Base-by-base conservation (phyloP, 2,888 invertebrate genomes). In the Callinectes sapidus region DNA sequence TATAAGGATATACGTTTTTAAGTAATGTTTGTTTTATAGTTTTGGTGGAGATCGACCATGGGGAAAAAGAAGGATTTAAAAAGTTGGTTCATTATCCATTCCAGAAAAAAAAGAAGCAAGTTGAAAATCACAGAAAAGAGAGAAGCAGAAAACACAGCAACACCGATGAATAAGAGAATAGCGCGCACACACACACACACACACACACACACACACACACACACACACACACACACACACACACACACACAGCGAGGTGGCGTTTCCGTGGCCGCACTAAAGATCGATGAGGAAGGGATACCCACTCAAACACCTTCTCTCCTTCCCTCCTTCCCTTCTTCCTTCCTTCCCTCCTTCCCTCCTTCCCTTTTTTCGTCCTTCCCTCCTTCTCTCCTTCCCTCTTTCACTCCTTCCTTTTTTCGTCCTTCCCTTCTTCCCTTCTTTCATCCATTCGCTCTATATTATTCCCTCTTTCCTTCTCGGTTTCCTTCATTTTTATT, bases 201-300 rank as follows among this genome's bases (percentile, higher is more conserved):
- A 71, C 71, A 71, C 71, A 71, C 71, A 71, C 71, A 71, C 71
- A 71, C 71, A 71, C 71, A 71, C 71, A 71, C 71, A 71, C 71
- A 71, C 71, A 71, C 71, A 71, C 71, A 71, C 71, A 71, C 71
- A 71, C 71, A 71, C 71, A 71, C 71, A 71, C 71, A 71, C 71
- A 71, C 71, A 71, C 71, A 71, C 71, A 71, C 71, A 23, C 5
- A 23, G 23, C 1, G 61, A 61, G 61, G 6, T 61, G 61, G 61
- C 61, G 61, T 61, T 61, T 61, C 61, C 61, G 61, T 61, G 61
- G n/a, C 32, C 42, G n/a, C 28, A 54, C 87, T 28, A 54, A 23
- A 18, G 61, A 61, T 61, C 61, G 61, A 61, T 61, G 61, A 61
- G 61, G 61, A 61, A 61, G 61, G 61, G 23, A 61, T 61, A 61